Evolutionary conservation across 2,113 vertebrate species (phyloP).

Genomic region (Xenopus tropicalis): DNA sequence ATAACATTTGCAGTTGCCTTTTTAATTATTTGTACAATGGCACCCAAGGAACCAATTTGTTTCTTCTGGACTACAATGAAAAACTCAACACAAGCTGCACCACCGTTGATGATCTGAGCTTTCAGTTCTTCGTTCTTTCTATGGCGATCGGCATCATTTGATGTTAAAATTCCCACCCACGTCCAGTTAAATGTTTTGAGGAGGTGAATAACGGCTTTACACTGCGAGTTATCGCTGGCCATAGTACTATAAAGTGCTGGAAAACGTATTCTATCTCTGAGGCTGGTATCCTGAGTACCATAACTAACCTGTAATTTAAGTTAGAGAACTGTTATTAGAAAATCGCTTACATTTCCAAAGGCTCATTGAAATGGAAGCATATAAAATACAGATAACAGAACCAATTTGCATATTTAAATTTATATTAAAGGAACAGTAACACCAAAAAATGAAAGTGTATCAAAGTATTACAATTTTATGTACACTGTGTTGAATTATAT

Average conservation of each 20-base stretch:
- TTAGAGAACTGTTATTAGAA: no score
- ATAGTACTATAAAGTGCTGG: background rate
- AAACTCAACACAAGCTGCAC: background rate
- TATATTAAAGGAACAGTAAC: no score
- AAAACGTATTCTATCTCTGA: background rate
- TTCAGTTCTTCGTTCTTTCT: background rate
- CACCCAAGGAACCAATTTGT: background rate
- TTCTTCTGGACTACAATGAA: background rate
- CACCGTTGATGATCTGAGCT: background rate
- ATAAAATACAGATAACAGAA: no score
- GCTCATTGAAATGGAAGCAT: no score
- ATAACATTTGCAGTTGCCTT: background rate
- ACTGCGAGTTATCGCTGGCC: background rate
- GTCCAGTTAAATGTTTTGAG: background rate
- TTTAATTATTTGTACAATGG: background rate
- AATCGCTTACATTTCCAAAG: no score
- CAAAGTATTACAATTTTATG: no score
- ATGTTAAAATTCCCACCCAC: background rate
- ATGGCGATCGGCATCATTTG: background rate
- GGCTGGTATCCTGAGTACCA: background rate
- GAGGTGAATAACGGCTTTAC: background rate
- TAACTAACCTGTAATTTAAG: slow-evolving; percentile 10
- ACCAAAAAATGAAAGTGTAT: no score
- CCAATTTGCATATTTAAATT: no score
- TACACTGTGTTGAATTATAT: no score